A percentile compares a stretch with the other conserved stretches of the same genome.
These are phyloP conservation scores for Gastracanthus pulcherrimus DNA, from an alignment of 2,888 invertebrate genomes.

Conservation along the genomic window DNA sequence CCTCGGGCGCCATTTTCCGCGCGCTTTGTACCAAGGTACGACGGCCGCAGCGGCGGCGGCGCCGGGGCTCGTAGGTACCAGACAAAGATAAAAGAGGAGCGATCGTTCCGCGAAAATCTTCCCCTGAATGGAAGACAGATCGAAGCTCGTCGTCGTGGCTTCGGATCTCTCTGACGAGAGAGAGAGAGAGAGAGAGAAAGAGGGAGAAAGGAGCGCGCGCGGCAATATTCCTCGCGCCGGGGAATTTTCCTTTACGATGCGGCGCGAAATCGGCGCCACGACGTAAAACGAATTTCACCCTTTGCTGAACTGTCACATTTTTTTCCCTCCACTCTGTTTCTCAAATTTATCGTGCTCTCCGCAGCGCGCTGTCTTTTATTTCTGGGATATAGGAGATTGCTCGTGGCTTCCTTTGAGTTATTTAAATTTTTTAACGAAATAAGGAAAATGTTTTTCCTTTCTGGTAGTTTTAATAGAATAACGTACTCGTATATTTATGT, in stretches of 20 bases:
- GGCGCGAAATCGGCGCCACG: constrained; percentile 23
- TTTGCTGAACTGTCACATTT: constrained; percentile 37
- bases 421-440: not conserved
- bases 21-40: not conserved
- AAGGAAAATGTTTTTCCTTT: no score
- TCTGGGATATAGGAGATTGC: not conserved
- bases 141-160: constrained; percentile 28
- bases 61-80: not conserved
- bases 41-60: not conserved
- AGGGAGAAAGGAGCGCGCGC: not conserved
- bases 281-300: constrained; percentile 40
- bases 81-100: constrained; percentile 49
- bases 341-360: constrained; percentile 11
- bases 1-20: constrained; percentile 20
- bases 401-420: not conserved
- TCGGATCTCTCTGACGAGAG: not conserved
- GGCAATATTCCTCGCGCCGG: constrained; percentile 5
- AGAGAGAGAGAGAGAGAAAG: not conserved
- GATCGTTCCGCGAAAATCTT: constrained; percentile 46
- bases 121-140: constrained; percentile 46
- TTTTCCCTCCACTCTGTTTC: not conserved
- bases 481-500: no score
- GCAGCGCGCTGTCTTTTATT: not conserved
- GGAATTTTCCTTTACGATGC: constrained; percentile 40
- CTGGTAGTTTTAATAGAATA: no score